Evolutionary conservation across 1,140 invertebrate genomes (phyloP), one percentile per base, ranked within the genome.

Genomic region (Sitobion miscanthi): DNA sequence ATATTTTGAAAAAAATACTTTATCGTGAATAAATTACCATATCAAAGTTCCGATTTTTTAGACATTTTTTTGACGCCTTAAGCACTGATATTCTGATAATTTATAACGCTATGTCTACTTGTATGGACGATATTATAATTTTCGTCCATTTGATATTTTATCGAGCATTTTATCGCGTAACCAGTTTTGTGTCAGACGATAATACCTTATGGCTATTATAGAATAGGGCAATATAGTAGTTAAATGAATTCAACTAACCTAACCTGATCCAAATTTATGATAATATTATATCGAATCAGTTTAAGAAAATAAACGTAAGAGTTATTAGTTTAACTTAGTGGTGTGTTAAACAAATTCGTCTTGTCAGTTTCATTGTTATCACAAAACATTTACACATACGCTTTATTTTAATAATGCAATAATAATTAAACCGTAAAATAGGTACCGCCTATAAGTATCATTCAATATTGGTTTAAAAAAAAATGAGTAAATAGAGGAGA

Each of bases 21-120:
- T 42, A 47, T 47, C 25, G 7, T 20, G 14, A 30, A 45, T 86
- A 86, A 86, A 30, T 86, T 86, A 86, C 23, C 11, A 42, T 38
- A 38, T 54, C 87, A 52, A 57, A 89, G 88, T 89, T 54, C 88
- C 35, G 52, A 89, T n/a, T 89, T 38, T 57, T 1, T 9, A 89
- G 88, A 57, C 35, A 89, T 54, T 89, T 25, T 42, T 54, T 89
- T 35, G 11, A 57, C 8, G 52, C 88, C 88, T 49, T 25, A 25
- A 57, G 88, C 88, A n/a, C 3, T 38, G 88, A 89, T 57, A 17
- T 57, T 54, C 21, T 38, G 49, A 57, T 38, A 62, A 90, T 45
- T 42, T 42, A 90, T 20, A 42, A n/a, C 3, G 21, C 21, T 25
- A 2, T 38, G 42, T 30, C 52, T 88, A 49, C 17, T 35, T 21